These are phyloP conservation scores for Toxonevra muliebris DNA, from an alignment of 2,888 invertebrate genomes.

Conservation along the genomic window DNA sequence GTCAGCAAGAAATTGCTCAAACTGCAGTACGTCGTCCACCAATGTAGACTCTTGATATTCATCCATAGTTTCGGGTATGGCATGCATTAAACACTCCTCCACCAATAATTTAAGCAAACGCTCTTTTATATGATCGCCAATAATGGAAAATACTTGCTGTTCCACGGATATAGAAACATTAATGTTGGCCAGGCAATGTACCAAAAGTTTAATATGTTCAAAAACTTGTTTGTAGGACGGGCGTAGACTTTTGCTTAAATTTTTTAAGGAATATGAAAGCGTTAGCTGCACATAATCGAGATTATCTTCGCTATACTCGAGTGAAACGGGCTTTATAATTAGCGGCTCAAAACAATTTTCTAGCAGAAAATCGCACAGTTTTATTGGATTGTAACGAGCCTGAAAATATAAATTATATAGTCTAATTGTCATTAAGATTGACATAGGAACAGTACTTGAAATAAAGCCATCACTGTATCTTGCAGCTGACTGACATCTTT, in stretches of 20 bases:
- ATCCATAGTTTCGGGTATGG: constrained; percentile 79
- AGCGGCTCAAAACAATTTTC: constrained; percentile 62
- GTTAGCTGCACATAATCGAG: constrained; percentile 49
- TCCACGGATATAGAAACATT: constrained; percentile 56
- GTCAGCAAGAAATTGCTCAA: constrained; percentile 72
- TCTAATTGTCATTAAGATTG: background rate
- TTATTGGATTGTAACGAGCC: constrained; percentile 60
- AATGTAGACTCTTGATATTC: constrained; percentile 76
- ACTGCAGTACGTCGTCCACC: constrained; percentile 71
- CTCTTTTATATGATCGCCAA: constrained; percentile 69
- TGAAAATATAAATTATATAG: constrained; percentile 36
- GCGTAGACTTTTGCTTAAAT: constrained; percentile 48
- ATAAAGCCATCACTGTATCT: constrained; percentile 59
- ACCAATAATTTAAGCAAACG: constrained; percentile 74
- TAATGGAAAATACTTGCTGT: constrained; percentile 61
- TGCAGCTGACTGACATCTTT: constrained; percentile 56
- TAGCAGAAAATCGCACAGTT: constrained; percentile 59
- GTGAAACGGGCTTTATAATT: constrained; percentile 59
- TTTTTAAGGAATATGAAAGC: constrained; percentile 59
- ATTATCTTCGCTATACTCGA: constrained; percentile 51
- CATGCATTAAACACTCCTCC: constrained; percentile 77
- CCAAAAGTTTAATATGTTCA: constrained; percentile 50
- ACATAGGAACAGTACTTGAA: constrained; percentile 46
- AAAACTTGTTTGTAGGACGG: constrained; percentile 62
- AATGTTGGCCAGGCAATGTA: constrained; percentile 56